phyloP scores from a whole-genome alignment of 2,113 vertebrate genomes.

The Gnathonemus echidnorhynchus region DNA sequence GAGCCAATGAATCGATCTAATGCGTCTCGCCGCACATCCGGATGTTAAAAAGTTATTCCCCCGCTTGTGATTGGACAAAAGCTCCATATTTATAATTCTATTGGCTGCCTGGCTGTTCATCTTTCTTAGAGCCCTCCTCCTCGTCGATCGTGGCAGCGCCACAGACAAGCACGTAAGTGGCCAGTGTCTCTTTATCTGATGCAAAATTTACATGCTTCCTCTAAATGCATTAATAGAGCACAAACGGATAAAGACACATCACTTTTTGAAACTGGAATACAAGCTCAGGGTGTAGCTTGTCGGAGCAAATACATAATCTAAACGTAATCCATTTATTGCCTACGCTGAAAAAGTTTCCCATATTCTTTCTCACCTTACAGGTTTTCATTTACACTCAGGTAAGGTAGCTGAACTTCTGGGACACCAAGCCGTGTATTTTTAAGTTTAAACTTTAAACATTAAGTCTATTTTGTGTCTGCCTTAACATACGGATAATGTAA shows the following conservation, averaged over 20 bases:
- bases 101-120: conserved; percentile 1
- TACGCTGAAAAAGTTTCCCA: background rate
- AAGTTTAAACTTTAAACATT: background rate
- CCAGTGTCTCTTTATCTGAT: background rate
- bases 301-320: background rate
- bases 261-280: background rate
- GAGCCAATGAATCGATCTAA: background rate
- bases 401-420: background rate
- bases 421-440: background rate
- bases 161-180: conserved; percentile 7
- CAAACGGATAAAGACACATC: background rate
- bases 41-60: background rate
- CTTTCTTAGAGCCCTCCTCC: background rate
- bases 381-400: conserved; percentile 6
- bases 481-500: background rate
- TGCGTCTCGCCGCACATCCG: background rate
- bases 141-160: conserved; percentile 17
- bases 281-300: background rate
- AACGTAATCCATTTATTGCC: background rate
- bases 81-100: background rate
- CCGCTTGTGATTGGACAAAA: conserved; percentile 1
- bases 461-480: background rate
- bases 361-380: background rate
- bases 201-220: background rate
- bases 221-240: background rate